Evolutionary conservation across 2,113 vertebrate species (phyloP).

Genomic region (Pelusios castaneus): DNA sequence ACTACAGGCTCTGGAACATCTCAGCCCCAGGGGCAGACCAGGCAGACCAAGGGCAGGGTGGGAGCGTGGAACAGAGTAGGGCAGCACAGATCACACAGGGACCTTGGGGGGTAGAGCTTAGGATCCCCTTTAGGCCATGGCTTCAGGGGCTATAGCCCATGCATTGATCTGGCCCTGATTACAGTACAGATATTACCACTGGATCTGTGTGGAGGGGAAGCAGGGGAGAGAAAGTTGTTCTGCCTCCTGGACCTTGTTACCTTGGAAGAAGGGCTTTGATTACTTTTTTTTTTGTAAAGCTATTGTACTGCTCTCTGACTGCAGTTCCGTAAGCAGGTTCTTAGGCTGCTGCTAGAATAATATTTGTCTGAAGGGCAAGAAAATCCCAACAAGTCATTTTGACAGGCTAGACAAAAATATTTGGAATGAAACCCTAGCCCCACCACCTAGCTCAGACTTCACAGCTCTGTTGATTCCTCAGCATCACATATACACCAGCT

Average conservation of each 20-base stretch:
- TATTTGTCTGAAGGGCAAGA: not conserved
- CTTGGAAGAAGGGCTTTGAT: not conserved
- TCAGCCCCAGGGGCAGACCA: too few relatives aligned
- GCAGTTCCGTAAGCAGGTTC: not conserved
- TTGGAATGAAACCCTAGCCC: not conserved
- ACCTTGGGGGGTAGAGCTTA: too few relatives aligned
- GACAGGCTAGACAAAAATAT: not conserved
- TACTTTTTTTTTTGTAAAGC: not conserved
- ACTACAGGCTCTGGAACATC: too few relatives aligned
- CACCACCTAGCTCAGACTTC: not conserved
- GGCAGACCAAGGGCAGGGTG: too few relatives aligned
- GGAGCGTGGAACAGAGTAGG: too few relatives aligned
- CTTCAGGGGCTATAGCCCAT: too few relatives aligned
- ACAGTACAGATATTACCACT: not conserved
- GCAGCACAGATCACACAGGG: too few relatives aligned
- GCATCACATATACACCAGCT: not conserved
- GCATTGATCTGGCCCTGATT: not conserved
- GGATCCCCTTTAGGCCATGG: too few relatives aligned
- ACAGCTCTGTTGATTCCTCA: not conserved
- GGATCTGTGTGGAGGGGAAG: too few relatives aligned
- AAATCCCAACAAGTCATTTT: not conserved
- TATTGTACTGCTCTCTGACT: not conserved
- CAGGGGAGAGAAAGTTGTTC: not conserved
- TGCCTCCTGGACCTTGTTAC: rapidly evolving
- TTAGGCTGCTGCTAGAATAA: not conserved